Evolutionary conservation across 2,113 vertebrate genomes (phyloP), one percentile per base, ranked within the genome.

Genomic region (Nothobranchius furzeri): DNA sequence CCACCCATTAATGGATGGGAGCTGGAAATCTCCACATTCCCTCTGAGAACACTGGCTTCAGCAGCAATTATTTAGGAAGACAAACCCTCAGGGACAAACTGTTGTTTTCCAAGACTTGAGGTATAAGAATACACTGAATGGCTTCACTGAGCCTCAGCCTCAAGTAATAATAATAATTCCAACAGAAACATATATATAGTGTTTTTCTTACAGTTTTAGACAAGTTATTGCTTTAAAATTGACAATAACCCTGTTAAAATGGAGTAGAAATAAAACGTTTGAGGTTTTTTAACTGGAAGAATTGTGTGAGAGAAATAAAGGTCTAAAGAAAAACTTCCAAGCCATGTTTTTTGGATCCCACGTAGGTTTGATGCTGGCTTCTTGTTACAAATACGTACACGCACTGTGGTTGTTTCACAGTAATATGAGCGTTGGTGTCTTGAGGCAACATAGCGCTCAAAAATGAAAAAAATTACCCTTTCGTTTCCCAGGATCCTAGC

Each of bases 391-490:
- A 30, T 2, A 30, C 30, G 4, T 30, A 4, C 30, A 1, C 6
- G 37, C 20, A 10, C 4, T n/a, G 8, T 50, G n/a, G 0, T 30
- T 46, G n/a, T 52, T 15, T 14, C 20, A 43, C 48, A 20, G 59
- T 50, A 51, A 52, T 14, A 3, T 30, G n/a, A 40, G 20, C 15
- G 12, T 61, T 52, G 14, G 25, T 0, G 45, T 65, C 56, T 63
- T 53, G 0, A 40, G 45, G 10, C 30, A 54, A 4, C 55, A 37
- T 51, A 9, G 37, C 9, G 37, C 6, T 8, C 10, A 2, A 45
- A 20, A 42, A 10, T 55, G 45, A 55, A 45, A 45, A 20, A 24
- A 46, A 73, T 73, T 42, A 12, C 15, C 53, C 54, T 36, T 74
- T 25, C 64, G 54, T 30, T 48, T 58, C 48, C 35, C 58, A 40